phyloP scores from a whole-genome alignment of 2,113 vertebrate genomes.

The Dascyllus trimaculatus region DNA sequence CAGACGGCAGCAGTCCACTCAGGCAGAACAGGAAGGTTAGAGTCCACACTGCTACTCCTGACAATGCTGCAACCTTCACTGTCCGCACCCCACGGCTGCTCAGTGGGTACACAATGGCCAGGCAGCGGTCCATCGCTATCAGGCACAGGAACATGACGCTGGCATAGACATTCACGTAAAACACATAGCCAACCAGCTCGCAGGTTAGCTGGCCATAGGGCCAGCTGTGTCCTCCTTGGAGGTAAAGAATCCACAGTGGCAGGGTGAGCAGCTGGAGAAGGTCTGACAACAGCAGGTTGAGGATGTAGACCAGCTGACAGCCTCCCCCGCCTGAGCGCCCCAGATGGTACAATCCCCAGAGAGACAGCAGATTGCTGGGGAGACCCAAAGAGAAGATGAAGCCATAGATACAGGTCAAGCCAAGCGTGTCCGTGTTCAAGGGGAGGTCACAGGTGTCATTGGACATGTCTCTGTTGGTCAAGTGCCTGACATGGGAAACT shows the following conservation, averaged over 20 bases:
- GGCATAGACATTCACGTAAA: constrained; percentile 84
- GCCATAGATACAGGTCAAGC: constrained; percentile 84
- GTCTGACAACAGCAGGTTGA: constrained; percentile 86
- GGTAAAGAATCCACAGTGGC: constrained; percentile 85
- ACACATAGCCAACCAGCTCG: constrained; percentile 79
- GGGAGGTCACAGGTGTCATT: constrained; percentile 82
- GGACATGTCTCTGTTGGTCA: constrained; percentile 70
- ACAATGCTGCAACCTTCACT: constrained; percentile 67
- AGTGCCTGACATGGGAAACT: constrained; percentile 25
- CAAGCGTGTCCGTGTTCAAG: constrained; percentile 77
- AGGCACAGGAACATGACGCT: constrained; percentile 85
- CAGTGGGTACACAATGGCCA: constrained; percentile 83
- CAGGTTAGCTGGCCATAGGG: constrained; percentile 69
- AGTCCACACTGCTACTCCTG: constrained; percentile 71
- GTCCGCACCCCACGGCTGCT: constrained; percentile 79
- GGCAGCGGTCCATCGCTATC: constrained; percentile 83
- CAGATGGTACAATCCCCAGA: constrained; percentile 84
- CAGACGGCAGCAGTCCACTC: constrained; percentile 82
- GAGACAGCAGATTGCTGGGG: constrained; percentile 83
- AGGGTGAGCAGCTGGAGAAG: constrained; percentile 84
- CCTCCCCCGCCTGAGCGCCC: constrained; percentile 74
- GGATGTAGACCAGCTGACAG: constrained; percentile 84
- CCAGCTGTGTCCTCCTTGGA: constrained; percentile 74
- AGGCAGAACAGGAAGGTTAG: constrained; percentile 84
- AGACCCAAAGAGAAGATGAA: constrained; percentile 82